Base-by-base conservation (phyloP, 1,140 invertebrate species). In the Drosophila tropicalis region DNA sequence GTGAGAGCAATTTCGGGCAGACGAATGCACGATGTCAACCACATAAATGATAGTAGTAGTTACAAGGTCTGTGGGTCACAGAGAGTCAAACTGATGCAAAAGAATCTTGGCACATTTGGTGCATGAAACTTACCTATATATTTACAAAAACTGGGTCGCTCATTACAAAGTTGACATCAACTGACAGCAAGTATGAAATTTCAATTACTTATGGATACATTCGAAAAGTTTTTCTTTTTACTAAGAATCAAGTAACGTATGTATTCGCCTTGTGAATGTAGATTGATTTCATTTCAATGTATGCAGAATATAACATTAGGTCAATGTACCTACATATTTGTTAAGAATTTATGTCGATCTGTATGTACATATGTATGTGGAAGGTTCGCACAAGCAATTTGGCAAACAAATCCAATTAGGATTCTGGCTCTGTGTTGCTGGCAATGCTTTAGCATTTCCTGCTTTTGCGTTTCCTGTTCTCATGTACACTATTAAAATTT, bases 401-500 rank as follows among this genome's bases (percentile, higher is more conserved):
- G 36, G 10, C 12, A 22, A 19, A 60, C 17, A n/a, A 40, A 60
- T 32, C 57, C 57, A 39, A 60, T 19, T 17, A 39, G 44, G 44
- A 22, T 51, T 51, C 10, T 22, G 19, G 17, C 17, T 51, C 44
- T 22, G 17, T 22, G 17, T 51, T 47, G 44, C 17, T 51, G 15
- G 15, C 29, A 57, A 57, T 57, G 29, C 29, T 15, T 36, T 10
- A 6, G 29, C 6, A 3, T 15, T 15, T 19, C 19, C 17, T 51
- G 2, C 44, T 9, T 51, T 44, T 51, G 17, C 44, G 9, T 51
- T 19, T 51, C 5, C 17, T 51, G 44, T 51, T 51, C 44, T 19
- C 44, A 12, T 51, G 44, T 51, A 51, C 44, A 51, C 44, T 22
- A 62, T 62, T 62, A 62, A 32, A 62, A 62, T 32, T 62, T 47